Evolutionary conservation across 30 jellyfish, hydroid and myxozoan species (phyloP), one percentile per base, ranked within the genome.

Genomic region (Hydra vulgaris): DNA sequence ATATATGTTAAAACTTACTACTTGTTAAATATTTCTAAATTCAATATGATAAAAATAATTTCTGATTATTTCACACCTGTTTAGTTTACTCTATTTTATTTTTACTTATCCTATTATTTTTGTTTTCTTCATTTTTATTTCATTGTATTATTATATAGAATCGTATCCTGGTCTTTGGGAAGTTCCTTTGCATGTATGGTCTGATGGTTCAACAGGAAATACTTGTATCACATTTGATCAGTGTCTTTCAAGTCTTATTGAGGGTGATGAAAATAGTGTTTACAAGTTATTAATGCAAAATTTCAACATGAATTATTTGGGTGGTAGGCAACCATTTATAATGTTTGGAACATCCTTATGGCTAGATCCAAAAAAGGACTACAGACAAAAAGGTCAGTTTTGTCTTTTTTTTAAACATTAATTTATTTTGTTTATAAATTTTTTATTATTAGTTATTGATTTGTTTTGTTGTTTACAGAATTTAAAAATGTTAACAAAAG

Each of bases 141-240:
- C n/a, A n/a, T n/a, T n/a, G n/a, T n/a, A n/a, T n/a, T n/a, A n/a
- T 83, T 73, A 16, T 15, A 15, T 80, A 90, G 97, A 78, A 21
- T 77, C 94, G 4, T 90, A 80, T 67, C 97, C 95, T 40, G 97
- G 97, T 78, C 70, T 90, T 21, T 90, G 95, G 94, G 97, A 90
- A 55, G 40, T 90, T 23, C 97, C 97, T 21, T 68, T 90, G 92
- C 79, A 88, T 15, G 88, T 74, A 18, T 82, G 56, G 56, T 25
- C 79, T 80, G 76, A 76, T 17, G 88, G 83, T 27, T 73, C 71
- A 27, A 26, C 21, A 75, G 21, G 23, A 40, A 5, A 40, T 16
- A 27, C n/a, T 27, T 89, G 96, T 74, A 53, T 78, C 70, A 85
- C 81, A 86, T 74, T 84, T n/a, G 95, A 89, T 70, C 88, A 70